A percentile compares a stretch with the other conserved stretches of the same genome.
Conservation (phyloP, 2,888 invertebrate genomes). For the Abscondita cerata region DNA sequence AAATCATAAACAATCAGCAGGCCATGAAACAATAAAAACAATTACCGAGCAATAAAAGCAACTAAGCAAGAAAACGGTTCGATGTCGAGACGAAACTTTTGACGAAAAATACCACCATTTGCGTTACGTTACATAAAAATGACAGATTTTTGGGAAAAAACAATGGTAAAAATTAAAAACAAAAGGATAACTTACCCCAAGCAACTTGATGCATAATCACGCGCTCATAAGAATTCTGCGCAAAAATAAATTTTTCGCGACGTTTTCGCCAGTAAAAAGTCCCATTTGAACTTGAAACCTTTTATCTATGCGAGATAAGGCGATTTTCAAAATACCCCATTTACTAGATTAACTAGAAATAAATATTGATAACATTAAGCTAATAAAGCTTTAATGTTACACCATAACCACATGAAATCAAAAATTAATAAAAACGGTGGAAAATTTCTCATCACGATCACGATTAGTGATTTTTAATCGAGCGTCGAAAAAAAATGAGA, state of each 20-base stretch:
- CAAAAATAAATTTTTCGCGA: slow-evolving; percentile 38
- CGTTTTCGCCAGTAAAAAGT: slow-evolving; percentile 38
- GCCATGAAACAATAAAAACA: too few relatives aligned
- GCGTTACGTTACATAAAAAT: too few relatives aligned
- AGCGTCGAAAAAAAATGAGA: background rate
- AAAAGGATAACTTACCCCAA: too few relatives aligned
- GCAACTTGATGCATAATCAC: too few relatives aligned
- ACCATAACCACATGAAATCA: slow-evolving; percentile 8
- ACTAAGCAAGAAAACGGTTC: too few relatives aligned
- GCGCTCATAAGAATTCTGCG: too few relatives aligned
- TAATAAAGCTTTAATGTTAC: slow-evolving; percentile 4
- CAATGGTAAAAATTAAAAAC: too few relatives aligned
- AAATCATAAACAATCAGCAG: too few relatives aligned
- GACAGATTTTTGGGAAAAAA: too few relatives aligned
- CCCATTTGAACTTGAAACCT: slow-evolving; percentile 50
- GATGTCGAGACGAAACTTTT: too few relatives aligned
- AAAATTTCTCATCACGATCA: slow-evolving; percentile 20
- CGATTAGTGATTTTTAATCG: background rate
- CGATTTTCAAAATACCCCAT: slow-evolving; percentile 46
- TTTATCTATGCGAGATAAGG: slow-evolving; percentile 47
- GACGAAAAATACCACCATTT: too few relatives aligned
- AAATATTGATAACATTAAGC: slow-evolving; percentile 42
- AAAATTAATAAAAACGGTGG: slow-evolving; percentile 18
- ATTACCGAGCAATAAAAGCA: too few relatives aligned
- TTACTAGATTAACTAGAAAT: slow-evolving; percentile 45